phyloP scores from a whole-genome alignment of 2,113 vertebrate species.

The Sinocyclocheilus maitianheensis region DNA sequence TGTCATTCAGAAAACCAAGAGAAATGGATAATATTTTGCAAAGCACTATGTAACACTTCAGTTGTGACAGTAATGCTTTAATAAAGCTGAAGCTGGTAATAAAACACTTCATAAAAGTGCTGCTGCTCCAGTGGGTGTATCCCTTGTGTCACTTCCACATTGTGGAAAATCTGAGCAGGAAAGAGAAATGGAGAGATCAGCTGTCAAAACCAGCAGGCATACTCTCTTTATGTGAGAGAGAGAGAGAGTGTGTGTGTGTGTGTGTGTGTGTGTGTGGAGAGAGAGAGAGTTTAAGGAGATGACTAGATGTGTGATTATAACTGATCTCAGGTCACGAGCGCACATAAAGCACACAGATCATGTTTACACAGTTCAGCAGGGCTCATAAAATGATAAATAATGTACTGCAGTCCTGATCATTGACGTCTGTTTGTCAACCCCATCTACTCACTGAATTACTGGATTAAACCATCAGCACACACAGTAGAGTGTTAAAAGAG shows the following conservation, averaged over 20 bases:
- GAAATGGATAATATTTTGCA: constrained; percentile 8
- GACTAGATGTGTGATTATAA: neutral
- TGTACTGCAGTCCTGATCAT: neutral
- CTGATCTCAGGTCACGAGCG: neutral
- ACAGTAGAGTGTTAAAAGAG: neutral
- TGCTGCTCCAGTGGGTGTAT: neutral
- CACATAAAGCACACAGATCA: neutral
- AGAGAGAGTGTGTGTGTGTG: neutral
- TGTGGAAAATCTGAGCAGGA: neutral
- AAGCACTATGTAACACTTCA: neutral
- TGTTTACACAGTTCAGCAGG: neutral
- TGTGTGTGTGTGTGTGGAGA: neutral
- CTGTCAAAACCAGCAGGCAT: constrained; percentile 5
- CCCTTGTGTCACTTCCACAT: constrained; percentile 11
- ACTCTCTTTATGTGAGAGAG: too few species aligned
- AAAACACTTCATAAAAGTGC: constrained; percentile 12
- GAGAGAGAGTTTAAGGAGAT: neutral
- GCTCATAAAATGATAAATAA: neutral
- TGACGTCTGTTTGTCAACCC: neutral
- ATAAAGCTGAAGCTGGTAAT: neutral
- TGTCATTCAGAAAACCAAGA: neutral
- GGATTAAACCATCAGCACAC: neutral
- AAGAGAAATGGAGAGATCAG: neutral
- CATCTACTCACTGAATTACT: neutral
- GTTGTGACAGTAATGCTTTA: constrained; percentile 23